Conservation (phyloP, 2,113 vertebrate species). For the Triplophysa dalaica region DNA sequence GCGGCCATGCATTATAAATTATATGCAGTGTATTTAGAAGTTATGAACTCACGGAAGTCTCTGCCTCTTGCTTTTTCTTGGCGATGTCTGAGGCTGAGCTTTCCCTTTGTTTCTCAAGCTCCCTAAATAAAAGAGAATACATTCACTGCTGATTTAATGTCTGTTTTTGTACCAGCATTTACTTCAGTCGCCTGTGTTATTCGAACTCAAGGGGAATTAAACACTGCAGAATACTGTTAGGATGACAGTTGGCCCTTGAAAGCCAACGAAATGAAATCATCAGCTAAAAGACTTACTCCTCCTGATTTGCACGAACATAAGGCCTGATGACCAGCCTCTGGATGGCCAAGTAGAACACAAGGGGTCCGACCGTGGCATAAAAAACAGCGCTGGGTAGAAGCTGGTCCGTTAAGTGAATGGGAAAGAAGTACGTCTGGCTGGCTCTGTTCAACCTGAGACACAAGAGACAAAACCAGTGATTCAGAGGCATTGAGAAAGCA, state of each 20-base stretch:
- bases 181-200: background rate
- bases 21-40: constrained; percentile 18
- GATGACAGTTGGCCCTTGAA: constrained; percentile 39
- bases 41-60: constrained; percentile 85
- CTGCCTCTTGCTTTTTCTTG: constrained; percentile 93
- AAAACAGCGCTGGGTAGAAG: constrained; percentile 94
- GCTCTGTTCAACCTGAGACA: constrained; percentile 87
- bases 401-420: constrained; percentile 95
- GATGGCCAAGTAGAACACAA: constrained; percentile 90
- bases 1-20: constrained; percentile 16
- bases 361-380: constrained; percentile 94
- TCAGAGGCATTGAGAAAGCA: background rate
- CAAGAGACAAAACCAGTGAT: constrained; percentile 20
- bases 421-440: constrained; percentile 98
- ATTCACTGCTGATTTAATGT: constrained; percentile 13
- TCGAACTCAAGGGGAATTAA: background rate
- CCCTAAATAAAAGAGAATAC: constrained; percentile 71
- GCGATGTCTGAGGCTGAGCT: constrained; percentile 83
- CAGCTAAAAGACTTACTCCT: constrained; percentile 82
- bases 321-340: constrained; percentile 92
- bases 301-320: constrained; percentile 90
- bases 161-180: constrained; percentile 12
- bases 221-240: background rate
- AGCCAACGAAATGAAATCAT: background rate
- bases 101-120: constrained; percentile 91